Conservation (phyloP, 2,888 invertebrate genomes). For the Melanophora roralis region DNA sequence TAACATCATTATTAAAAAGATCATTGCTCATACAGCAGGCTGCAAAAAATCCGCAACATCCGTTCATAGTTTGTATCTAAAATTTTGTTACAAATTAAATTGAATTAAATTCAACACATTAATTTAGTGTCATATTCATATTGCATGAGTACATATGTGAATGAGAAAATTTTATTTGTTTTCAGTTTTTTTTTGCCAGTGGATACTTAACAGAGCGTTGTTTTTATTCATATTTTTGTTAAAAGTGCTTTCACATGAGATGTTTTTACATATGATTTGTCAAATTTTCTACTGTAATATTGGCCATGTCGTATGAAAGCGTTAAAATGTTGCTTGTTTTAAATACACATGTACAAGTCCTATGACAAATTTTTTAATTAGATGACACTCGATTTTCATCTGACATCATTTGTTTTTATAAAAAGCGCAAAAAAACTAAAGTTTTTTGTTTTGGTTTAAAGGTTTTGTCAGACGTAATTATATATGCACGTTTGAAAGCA, state of each 20-base stretch:
- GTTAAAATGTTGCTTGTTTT: background rate
- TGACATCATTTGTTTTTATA: no score
- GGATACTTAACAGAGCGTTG: background rate
- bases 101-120: conserved; percentile 58
- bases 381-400: no score
- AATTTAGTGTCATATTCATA: conserved; percentile 30
- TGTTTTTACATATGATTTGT: no score
- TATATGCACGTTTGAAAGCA: no score
- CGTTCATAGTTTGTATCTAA: conserved; percentile 29
- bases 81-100: conserved; percentile 46
- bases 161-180: background rate
- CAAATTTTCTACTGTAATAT: no score
- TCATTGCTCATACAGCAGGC: conserved; percentile 6
- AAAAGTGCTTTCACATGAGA: no score
- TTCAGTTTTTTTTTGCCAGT: background rate
- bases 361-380: no score
- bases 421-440: no score
- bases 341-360: no score
- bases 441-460: no score
- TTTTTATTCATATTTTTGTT: no score
- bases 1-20: conserved; percentile 22
- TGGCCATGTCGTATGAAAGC: background rate
- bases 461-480: no score
- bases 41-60: conserved; percentile 28
- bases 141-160: background rate